Conservation (phyloP, 2,888 invertebrate species). For the Dolomedes plantarius region DNA sequence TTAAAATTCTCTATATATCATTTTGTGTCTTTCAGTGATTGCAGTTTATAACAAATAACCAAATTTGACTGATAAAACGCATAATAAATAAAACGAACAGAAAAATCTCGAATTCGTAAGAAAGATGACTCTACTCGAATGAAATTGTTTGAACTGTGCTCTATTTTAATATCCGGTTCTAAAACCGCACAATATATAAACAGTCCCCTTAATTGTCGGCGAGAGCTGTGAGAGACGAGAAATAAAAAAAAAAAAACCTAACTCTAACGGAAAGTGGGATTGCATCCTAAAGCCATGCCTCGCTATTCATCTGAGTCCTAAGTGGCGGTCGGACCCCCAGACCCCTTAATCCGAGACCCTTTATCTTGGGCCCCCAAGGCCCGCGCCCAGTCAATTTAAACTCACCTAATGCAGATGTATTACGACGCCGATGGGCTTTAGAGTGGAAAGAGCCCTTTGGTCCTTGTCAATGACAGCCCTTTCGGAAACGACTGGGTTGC, state of each 20-base stretch:
- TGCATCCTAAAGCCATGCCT: slow-evolving; percentile 41
- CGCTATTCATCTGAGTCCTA: slow-evolving; percentile 67
- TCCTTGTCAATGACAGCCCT: slow-evolving; percentile 70
- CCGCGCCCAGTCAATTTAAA: slow-evolving; percentile 67
- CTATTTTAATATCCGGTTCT: too few relatives aligned
- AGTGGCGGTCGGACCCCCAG: slow-evolving; percentile 68
- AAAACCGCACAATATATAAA: slow-evolving; percentile 24
- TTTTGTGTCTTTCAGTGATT: too few relatives aligned
- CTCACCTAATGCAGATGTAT: slow-evolving; percentile 72
- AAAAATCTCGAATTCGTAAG: too few relatives aligned
- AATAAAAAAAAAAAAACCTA: background rate
- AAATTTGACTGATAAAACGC: too few relatives aligned
- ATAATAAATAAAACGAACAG: too few relatives aligned
- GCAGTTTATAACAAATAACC: too few relatives aligned
- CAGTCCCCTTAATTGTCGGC: slow-evolving; percentile 26
- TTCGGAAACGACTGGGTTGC: slow-evolving; percentile 40
- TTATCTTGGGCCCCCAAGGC: slow-evolving; percentile 61
- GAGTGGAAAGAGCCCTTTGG: slow-evolving; percentile 62
- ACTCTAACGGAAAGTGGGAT: slow-evolving; percentile 35
- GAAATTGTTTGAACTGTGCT: too few relatives aligned
- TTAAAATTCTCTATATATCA: too few relatives aligned
- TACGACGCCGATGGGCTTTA: slow-evolving; percentile 71
- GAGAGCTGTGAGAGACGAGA: slow-evolving; percentile 29
- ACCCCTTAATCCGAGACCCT: slow-evolving; percentile 63
- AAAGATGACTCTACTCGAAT: too few relatives aligned